phyloP scores from a whole-genome alignment of 2,888 invertebrate species.

The Ectemnius continuus region DNA sequence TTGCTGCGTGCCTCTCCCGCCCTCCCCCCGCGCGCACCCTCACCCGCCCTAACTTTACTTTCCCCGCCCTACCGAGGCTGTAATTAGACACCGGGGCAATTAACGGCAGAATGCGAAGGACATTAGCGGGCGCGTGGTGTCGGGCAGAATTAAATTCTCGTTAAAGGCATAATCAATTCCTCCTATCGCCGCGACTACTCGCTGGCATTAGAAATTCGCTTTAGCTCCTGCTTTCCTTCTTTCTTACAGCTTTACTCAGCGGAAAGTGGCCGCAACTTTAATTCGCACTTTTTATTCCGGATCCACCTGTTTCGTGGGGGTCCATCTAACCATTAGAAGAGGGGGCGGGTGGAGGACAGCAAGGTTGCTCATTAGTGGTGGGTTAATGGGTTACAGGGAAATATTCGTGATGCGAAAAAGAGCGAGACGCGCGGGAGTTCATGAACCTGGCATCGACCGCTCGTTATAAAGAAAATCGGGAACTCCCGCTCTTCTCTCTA shows the following conservation, averaged over 20 bases:
- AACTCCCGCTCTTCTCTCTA: constrained; percentile 1
- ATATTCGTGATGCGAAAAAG: constrained; percentile 21
- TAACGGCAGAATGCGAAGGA: not conserved
- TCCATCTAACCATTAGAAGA: not conserved
- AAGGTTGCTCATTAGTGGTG: constrained; percentile 27
- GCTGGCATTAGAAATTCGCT: not conserved
- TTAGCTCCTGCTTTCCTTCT: not conserved
- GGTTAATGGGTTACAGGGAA: constrained; percentile 34
- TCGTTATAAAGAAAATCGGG: constrained; percentile 17
- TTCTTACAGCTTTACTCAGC: not conserved
- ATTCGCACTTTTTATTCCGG: not conserved
- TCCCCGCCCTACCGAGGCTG: not conserved
- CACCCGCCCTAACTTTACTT: not conserved
- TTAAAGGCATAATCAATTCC: not conserved
- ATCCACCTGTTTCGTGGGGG: not conserved
- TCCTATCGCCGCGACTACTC: not conserved
- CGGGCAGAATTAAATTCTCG: constrained; percentile 3
- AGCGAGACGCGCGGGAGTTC: constrained; percentile 10
- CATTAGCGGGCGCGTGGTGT: constrained; percentile 1
- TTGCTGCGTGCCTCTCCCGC: not conserved
- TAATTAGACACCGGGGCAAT: constrained; percentile 3
- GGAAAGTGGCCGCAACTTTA: not conserved
- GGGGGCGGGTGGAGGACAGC: constrained; percentile 18
- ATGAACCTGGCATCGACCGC: constrained; percentile 18
- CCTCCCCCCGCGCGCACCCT: too few relatives aligned